Evolutionary conservation across 2,888 invertebrate genomes (phyloP).

Genomic region (Eupithecia centaureata): DNA sequence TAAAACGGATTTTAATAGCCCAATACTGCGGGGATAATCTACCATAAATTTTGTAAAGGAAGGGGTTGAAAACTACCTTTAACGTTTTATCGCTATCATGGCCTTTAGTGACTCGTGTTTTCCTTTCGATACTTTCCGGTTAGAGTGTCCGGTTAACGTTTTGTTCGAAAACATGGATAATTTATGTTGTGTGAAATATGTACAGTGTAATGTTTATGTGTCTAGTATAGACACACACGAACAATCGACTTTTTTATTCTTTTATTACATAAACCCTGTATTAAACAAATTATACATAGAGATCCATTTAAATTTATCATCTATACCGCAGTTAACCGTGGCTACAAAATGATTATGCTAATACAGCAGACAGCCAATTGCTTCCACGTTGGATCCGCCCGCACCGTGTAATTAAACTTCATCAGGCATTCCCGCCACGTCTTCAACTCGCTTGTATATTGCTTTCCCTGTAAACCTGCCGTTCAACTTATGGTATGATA

Average conservation of each 20-base stretch:
- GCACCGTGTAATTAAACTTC: slow-evolving; percentile 67
- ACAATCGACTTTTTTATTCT: too few relatives aligned
- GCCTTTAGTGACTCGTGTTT: slow-evolving; percentile 55
- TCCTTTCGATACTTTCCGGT: slow-evolving; percentile 48
- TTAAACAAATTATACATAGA: too few relatives aligned
- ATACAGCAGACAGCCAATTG: slow-evolving; percentile 67
- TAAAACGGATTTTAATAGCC: slow-evolving; percentile 57
- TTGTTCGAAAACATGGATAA: slow-evolving; percentile 1
- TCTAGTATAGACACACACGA: too few relatives aligned
- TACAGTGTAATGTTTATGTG: too few relatives aligned
- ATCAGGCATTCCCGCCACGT: slow-evolving; percentile 66
- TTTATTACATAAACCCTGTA: too few relatives aligned
- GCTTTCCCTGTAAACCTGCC: slow-evolving; percentile 53
- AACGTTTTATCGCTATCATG: slow-evolving; percentile 62
- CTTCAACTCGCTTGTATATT: slow-evolving; percentile 61
- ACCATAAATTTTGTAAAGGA: slow-evolving; percentile 58
- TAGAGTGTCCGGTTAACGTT: slow-evolving; percentile 40
- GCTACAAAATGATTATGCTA: slow-evolving; percentile 70
- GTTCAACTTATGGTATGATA: slow-evolving; percentile 46
- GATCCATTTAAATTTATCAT: slow-evolving; percentile 39
- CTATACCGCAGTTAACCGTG: slow-evolving; percentile 63
- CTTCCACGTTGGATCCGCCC: slow-evolving; percentile 59
- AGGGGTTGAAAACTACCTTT: slow-evolving; percentile 63
- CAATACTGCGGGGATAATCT: slow-evolving; percentile 57
- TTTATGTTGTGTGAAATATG: slow-evolving; percentile 2